Base-by-base conservation (phyloP, 2,797 vertebrate species). In the Falco cherrug region DNA sequence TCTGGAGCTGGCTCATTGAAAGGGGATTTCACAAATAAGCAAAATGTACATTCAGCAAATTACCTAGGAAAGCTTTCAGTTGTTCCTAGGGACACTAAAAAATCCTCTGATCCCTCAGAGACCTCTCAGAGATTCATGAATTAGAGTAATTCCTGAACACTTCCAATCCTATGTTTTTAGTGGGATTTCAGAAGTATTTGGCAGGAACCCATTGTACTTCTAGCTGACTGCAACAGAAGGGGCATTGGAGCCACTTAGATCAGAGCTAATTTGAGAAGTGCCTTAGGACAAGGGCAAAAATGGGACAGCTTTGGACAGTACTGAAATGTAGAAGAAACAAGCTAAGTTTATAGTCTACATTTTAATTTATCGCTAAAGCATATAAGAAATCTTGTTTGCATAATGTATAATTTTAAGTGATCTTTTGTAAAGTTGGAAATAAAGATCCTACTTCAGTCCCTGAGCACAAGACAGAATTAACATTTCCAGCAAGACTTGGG, bases 201-300 rank as follows among this genome's bases (percentile, higher is more conserved):
- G 67, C 75, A 93, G 24, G 54, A 93, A 41, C 16, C 9, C 21
- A 81, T 71, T 89, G 47, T 81, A 9, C 65, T 24, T 86, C 69
- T 90, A 90, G 54, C 33, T 91, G 75, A 76, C 59, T 79, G 87
- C 89, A 89, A 74, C 8, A 63, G 47, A 93, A 91, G 35, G 4
- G 4, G 47, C 35, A 89, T 43, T 47, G 91, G 29, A 95, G 51
- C 29, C 63, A 82, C 64, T 91, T 91, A 96, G 80, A 86, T 84
- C 64, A 90, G 68, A 92, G 69, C 53, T 95, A 93, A 95, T 79
- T 90, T 92, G 63, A 91, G 91, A 90, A 87, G 57, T 71, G 29
- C 48, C 18, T 83, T 35, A 83, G 57, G 85, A 67, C 91, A 86
- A 89, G 48, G 92, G 24, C 37, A 88, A 63, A 92, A 84, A 81